Conservation (phyloP, 1,140 invertebrate genomes). For the Apolygus lucorum region DNA sequence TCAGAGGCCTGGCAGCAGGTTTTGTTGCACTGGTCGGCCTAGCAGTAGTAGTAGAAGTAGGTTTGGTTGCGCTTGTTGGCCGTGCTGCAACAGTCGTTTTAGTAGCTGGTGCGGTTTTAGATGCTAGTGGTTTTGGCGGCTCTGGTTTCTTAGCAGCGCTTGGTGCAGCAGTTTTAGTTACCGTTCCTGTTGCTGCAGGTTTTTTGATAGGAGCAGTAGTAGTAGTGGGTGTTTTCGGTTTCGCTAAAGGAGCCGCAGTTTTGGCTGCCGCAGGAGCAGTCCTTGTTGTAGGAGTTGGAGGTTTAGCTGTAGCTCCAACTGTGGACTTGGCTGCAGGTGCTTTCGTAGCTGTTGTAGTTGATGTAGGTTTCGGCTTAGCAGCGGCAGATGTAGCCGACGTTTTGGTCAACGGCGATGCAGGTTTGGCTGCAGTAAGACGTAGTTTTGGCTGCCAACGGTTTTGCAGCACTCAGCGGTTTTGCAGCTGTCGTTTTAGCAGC, state of each 20-base stretch:
- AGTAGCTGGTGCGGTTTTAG: background rate
- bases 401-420: background rate
- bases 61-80: background rate
- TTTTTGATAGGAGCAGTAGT: background rate
- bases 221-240: background rate
- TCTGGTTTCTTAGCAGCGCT: background rate
- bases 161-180: background rate
- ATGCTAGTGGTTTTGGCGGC: background rate
- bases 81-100: background rate
- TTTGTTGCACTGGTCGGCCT: conserved; percentile 3
- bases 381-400: conserved; percentile 7
- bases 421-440: conserved; percentile 12
- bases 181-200: conserved; percentile 2
- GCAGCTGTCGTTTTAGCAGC: conserved; percentile 10
- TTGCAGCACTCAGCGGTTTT: background rate
- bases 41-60: conserved; percentile 3
- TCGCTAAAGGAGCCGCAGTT: conserved; percentile 6
- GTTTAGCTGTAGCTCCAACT: conserved; percentile 17
- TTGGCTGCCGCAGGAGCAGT: conserved; percentile 18
- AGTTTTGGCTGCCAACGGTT: conserved; percentile 18
- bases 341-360: conserved; percentile 14
- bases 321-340: conserved; percentile 22
- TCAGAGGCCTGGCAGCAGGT: conserved; percentile 2
- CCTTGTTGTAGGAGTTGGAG: background rate
- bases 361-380: conserved; percentile 21